Evolutionary conservation across 2,113 vertebrate species (phyloP), one percentile per base, ranked within the genome.

Genomic region (Macrotus californicus): DNA sequence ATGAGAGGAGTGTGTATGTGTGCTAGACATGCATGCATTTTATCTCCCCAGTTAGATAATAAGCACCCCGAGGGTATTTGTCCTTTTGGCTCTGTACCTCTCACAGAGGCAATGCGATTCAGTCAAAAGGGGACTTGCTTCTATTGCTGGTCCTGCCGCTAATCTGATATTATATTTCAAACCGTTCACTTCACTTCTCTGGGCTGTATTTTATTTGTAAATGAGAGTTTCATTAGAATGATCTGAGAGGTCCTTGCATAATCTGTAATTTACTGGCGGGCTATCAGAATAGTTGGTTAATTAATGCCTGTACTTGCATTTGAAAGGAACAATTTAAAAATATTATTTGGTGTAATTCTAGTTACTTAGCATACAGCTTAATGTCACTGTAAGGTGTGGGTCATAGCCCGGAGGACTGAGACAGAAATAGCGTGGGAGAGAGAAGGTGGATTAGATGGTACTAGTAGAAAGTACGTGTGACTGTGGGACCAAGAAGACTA

Each of bases 341-440:
- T 76, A 52, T 46, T 76, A 61, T 64, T 80, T 43, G 34, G 18
- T 84, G 10, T 79, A 77, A 70, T 77, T 93, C n/a, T 89, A 43
- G 16, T 82, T 85, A 50, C 22, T 69, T 70, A 69, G 12, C n/a
- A 3, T 24, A 52, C 7, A 84, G 41, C 48, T 83, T 83, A 89
- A 24, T 77, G 59, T 29, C 61, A 29, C 50, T 24, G 15, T 70
- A 89, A 70, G n/a, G 24, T 46, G 10, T 56, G 64, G 24, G 72
- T 50, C 31, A 5, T 89, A 19, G 36, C n/a, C 31, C 19, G 34
- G 43, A 18, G 54, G 67, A 39, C 50, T 87, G 46, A 66, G 69
- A 92, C 21, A 77, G 85, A 89, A 72, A 36, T 15, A 83, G 39
- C 24, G 9, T 64, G n/a, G n/a, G 22, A 95, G 79, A 77, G 48